Percentiles rank a stretch among this genome's conserved stretches.
Evolutionary conservation across 2,888 invertebrate genomes (phyloP).

Genomic region (Pristionchus entomophagus): DNA sequence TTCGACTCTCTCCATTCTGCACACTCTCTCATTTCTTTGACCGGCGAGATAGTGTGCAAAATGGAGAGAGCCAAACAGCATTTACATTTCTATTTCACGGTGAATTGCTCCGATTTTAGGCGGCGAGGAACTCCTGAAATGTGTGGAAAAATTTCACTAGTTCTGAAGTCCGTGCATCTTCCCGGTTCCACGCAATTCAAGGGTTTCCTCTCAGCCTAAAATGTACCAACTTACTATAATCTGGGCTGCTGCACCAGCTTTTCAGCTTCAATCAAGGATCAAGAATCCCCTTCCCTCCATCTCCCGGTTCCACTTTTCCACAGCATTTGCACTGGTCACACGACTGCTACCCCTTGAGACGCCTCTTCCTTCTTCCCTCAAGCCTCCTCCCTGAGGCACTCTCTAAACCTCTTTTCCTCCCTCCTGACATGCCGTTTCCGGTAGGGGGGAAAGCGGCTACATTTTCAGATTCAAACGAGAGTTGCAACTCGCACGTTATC

Average conservation of each 20-base stretch:
- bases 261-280: background rate
- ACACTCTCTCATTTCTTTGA: too few relatives aligned
- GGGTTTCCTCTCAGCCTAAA: background rate
- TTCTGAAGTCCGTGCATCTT: too few relatives aligned
- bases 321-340: background rate
- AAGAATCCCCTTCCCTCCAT: background rate
- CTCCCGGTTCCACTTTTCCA: background rate
- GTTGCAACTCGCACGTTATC: background rate
- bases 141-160: too few relatives aligned
- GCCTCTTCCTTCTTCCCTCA: background rate
- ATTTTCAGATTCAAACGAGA: background rate
- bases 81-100: too few relatives aligned
- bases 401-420: background rate
- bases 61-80: too few relatives aligned
- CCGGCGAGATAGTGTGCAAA: too few relatives aligned
- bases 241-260: too few relatives aligned
- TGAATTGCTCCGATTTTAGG: too few relatives aligned
- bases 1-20: too few relatives aligned
- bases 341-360: background rate
- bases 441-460: background rate
- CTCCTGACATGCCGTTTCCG: background rate
- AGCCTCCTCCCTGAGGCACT: background rate
- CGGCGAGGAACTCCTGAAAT: too few relatives aligned
- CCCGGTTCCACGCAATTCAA: background rate
- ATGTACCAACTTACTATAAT: too few relatives aligned